Conservation (phyloP, 1,140 invertebrate species). For the Laodelphax striatellus region DNA sequence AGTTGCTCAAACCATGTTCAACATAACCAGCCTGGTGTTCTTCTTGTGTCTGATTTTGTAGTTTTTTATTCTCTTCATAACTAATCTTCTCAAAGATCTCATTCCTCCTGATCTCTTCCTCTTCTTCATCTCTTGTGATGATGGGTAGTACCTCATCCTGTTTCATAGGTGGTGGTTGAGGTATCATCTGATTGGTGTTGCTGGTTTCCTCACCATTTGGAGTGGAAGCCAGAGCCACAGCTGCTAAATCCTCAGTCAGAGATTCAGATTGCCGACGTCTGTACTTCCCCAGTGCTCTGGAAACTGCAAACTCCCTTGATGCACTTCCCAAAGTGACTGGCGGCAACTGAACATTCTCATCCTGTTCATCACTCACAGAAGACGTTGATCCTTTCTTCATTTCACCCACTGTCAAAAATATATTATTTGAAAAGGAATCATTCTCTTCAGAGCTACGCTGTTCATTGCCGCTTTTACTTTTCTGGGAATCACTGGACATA, state of each 20-base stretch:
- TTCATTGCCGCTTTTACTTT: slow-evolving; percentile 29
- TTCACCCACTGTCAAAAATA: slow-evolving; percentile 63
- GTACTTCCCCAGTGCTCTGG: slow-evolving; percentile 68
- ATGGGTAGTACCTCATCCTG: slow-evolving; percentile 15
- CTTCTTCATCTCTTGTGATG: slow-evolving; percentile 21
- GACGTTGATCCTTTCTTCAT: slow-evolving; percentile 45
- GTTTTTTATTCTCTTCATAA: slow-evolving; percentile 19
- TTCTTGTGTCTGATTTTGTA: slow-evolving; percentile 7
- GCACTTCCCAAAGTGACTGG: slow-evolving; percentile 44
- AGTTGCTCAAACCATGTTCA: neutral
- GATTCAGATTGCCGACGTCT: slow-evolving; percentile 48
- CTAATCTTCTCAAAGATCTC: slow-evolving; percentile 24
- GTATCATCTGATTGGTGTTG: no score
- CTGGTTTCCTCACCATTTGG: slow-evolving; percentile 28
- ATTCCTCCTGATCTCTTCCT: slow-evolving; percentile 21
- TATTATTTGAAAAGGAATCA: slow-evolving; percentile 11
- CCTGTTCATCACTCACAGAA: slow-evolving; percentile 30
- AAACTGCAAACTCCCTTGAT: slow-evolving; percentile 73
- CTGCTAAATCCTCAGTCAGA: slow-evolving; percentile 32
- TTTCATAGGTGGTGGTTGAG: slow-evolving; percentile 8
- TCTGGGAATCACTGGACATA: no score
- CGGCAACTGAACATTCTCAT: slow-evolving; percentile 30
- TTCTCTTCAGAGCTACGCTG: slow-evolving; percentile 18
- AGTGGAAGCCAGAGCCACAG: slow-evolving; percentile 34
- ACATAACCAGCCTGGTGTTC: slow-evolving; percentile 12